These are phyloP conservation scores for Pseudococcus jackbeardsleyi DNA, from an alignment of 2,888 invertebrate species.

Conservation along the genomic window DNA sequence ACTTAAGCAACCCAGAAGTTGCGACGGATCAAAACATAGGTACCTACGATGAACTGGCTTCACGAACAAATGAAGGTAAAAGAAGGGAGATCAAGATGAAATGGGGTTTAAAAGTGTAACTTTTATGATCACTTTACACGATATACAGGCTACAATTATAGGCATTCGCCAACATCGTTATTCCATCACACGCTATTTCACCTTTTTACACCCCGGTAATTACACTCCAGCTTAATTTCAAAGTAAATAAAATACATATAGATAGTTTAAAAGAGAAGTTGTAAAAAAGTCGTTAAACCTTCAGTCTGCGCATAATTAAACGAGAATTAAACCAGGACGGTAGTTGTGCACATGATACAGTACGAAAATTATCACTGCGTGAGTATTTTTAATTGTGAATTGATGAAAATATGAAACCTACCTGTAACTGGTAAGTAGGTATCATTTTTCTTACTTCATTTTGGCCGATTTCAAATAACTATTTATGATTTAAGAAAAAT, in stretches of 20 bases:
- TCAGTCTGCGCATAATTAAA: conserved; percentile 36
- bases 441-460: background rate
- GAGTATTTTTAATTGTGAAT: background rate
- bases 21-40: background rate
- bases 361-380: background rate
- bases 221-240: background rate
- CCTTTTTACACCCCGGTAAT: background rate
- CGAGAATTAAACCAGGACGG: conserved; percentile 35
- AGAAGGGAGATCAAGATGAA: background rate
- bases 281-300: conserved; percentile 46
- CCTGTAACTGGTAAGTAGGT: background rate
- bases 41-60: background rate
- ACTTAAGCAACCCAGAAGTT: background rate
- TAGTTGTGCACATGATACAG: conserved; percentile 11
- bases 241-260: conserved; percentile 31
- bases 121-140: background rate
- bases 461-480: background rate
- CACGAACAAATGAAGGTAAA: background rate
- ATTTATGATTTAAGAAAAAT: background rate
- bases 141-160: background rate
- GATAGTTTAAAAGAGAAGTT: conserved; percentile 12
- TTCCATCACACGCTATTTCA: conserved; percentile 12
- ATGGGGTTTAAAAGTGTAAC: background rate
- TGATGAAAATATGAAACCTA: background rate
- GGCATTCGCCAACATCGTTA: background rate